Percentiles rank a stretch among this genome's conserved stretches.
Evolutionary conservation across 2,888 invertebrate species (phyloP).

Genomic region (Drosophila siamana): DNA sequence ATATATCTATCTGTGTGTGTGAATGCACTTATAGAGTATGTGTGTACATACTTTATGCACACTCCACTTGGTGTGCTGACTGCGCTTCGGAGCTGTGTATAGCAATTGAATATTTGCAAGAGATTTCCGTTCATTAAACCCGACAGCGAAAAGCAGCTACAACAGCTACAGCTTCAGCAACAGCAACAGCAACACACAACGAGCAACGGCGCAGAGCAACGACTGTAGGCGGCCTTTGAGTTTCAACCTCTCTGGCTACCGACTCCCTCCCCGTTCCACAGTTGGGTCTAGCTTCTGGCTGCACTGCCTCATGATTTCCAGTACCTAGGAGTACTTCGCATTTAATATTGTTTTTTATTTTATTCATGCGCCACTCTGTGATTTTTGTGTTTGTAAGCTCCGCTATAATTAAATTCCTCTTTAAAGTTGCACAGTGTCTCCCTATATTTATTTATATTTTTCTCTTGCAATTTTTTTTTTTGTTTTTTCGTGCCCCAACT

Average conservation of each 20-base stretch:
- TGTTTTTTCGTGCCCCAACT: constrained; percentile 21
- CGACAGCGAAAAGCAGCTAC: constrained; percentile 71
- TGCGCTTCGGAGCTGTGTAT: constrained; percentile 70
- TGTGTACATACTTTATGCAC: constrained; percentile 17
- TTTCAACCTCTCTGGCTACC: constrained; percentile 22
- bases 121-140: constrained; percentile 84
- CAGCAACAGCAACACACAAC: constrained; percentile 22
- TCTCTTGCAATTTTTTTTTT: no score
- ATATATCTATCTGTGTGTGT: constrained; percentile 31
- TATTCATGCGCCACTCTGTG: constrained; percentile 42
- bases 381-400: constrained; percentile 45
- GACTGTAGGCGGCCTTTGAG: constrained; percentile 74
- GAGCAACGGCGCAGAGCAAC: constrained; percentile 46
- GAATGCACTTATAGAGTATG: constrained; percentile 3
- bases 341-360: constrained; percentile 41
- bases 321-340: constrained; percentile 43
- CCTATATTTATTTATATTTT: constrained; percentile 6
- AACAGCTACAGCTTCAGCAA: constrained; percentile 25
- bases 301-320: constrained; percentile 42
- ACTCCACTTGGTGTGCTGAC: constrained; percentile 55
- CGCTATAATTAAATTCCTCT: constrained; percentile 75
- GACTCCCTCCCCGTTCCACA: not conserved
- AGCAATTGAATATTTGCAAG: constrained; percentile 82
- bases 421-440: constrained; percentile 54
- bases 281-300: no score